Evolutionary conservation across 2,888 invertebrate genomes (phyloP).

Genomic region (Agapetus fuscipes): DNA sequence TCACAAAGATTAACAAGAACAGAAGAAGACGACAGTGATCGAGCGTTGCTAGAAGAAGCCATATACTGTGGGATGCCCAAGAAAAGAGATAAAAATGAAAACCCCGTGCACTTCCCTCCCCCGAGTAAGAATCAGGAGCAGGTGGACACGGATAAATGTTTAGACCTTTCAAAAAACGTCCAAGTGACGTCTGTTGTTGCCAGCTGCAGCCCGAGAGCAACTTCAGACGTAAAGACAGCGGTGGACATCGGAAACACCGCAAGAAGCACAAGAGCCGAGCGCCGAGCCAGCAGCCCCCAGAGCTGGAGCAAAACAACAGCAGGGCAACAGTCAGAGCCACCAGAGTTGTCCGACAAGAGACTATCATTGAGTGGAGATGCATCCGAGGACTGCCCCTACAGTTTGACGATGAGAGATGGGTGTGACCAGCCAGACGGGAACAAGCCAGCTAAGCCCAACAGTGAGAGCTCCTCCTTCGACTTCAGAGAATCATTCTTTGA

Average conservation of each 20-base stretch:
- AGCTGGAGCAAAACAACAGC: slow-evolving; percentile 12
- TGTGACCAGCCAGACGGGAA: slow-evolving; percentile 30
- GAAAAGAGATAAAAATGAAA: slow-evolving; percentile 15
- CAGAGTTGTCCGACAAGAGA: slow-evolving; percentile 17
- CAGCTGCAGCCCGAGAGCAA: slow-evolving; percentile 29
- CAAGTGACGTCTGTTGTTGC: slow-evolving; percentile 62
- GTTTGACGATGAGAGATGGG: slow-evolving; percentile 36
- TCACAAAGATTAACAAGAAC: slow-evolving; percentile 26
- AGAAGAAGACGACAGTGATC: slow-evolving; percentile 29
- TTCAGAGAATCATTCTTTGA: slow-evolving; percentile 24
- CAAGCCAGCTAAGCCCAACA: slow-evolving; percentile 25
- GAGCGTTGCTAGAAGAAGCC: slow-evolving; percentile 50
- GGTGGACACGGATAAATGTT: not conserved
- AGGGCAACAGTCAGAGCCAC: slow-evolving; percentile 23
- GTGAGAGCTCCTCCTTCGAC: slow-evolving; percentile 27
- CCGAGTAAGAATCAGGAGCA: not conserved
- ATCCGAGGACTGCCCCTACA: slow-evolving; percentile 33
- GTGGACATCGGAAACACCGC: slow-evolving; percentile 26
- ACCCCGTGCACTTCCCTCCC: not conserved
- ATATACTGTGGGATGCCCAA: slow-evolving; percentile 54
- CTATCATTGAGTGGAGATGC: slow-evolving; percentile 24
- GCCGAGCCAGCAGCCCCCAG: slow-evolving; percentile 28
- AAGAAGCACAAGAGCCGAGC: slow-evolving; percentile 28
- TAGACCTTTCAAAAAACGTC: slow-evolving; percentile 58
- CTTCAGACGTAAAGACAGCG: slow-evolving; percentile 31